Evolutionary conservation across 2,888 invertebrate genomes (phyloP), one percentile per base, ranked within the genome.

Genomic region (Cryptocheilus praepositus): DNA sequence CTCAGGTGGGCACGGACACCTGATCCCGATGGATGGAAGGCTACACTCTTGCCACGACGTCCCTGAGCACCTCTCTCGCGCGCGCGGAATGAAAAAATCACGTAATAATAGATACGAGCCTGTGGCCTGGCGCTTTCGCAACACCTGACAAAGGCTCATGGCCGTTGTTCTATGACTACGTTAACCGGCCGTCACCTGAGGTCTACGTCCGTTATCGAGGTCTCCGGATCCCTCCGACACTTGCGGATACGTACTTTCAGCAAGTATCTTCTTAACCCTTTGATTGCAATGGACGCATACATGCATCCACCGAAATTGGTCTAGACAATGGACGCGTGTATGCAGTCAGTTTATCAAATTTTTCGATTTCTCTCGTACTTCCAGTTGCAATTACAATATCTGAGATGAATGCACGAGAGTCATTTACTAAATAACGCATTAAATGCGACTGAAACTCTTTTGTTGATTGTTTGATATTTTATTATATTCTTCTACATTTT

Each of bases 161-260:
- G 83, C 71, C 81, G 79, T 75, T 71, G 56, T 76, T 76, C 73
- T 74, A 63, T 18, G 64, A 22, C 61, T 68, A 63, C 68, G 62
- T 43, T 44, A 53, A 51, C 62, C 59, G 46, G 28, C 36, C 36
- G 36, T 57, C 60, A 46, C 60, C 59, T 64, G 79, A 72, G 80
- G 78, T 79, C 81, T 81, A 79, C 73, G 78, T 57, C 81, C 80
- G 76, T 74, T 65, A 78, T 79, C 74, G 76, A 75, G 78, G 76
- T 65, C 79, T 70, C 73, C 62, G 59, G 56, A 62, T 73, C 68
- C 61, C 61, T 64, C 64, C 62, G 55, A 56, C 43, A 51, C 63
- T 54, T 57, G 73, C 56, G 59, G 54, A 46, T 28, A 61, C 61
- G 68, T 36, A 22, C 43, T 22, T 43, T 67, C 64, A 60, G 53